These are phyloP conservation scores for Charadrius vociferus DNA, from an alignment of 2,113 vertebrate species.

Conservation along the genomic window DNA sequence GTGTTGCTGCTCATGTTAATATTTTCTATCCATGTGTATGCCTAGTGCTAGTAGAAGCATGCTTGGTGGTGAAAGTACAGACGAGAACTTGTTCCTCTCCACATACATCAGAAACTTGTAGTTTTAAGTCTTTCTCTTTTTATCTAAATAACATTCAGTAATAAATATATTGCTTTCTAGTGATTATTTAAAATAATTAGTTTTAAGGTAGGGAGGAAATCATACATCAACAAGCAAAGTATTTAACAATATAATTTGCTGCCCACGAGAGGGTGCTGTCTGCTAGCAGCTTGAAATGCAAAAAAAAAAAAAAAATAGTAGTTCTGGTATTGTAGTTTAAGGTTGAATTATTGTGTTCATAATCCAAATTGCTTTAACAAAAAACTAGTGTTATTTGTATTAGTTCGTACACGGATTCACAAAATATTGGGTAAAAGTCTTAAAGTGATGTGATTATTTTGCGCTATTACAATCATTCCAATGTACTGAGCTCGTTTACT, in stretches of 20 bases:
- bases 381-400: background rate
- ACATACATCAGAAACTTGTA: background rate
- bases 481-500: background rate
- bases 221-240: background rate
- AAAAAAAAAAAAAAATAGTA: background rate
- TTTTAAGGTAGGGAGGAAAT: background rate
- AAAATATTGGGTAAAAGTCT: background rate
- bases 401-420: background rate
- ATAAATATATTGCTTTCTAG: background rate
- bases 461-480: background rate
- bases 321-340: background rate
- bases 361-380: background rate
- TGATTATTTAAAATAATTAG: background rate
- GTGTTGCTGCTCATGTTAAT: background rate
- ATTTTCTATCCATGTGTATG: background rate
- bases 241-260: background rate
- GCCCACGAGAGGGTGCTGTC: conserved; percentile 75
- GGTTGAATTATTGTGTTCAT: background rate
- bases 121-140: background rate
- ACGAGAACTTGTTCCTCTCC: background rate
- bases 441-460: background rate
- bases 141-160: background rate
- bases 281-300: conserved; percentile 46
- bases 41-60: background rate
- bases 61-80: background rate